Conservation (phyloP, 2,888 invertebrate genomes). For the Xestobium rufovillosum region DNA sequence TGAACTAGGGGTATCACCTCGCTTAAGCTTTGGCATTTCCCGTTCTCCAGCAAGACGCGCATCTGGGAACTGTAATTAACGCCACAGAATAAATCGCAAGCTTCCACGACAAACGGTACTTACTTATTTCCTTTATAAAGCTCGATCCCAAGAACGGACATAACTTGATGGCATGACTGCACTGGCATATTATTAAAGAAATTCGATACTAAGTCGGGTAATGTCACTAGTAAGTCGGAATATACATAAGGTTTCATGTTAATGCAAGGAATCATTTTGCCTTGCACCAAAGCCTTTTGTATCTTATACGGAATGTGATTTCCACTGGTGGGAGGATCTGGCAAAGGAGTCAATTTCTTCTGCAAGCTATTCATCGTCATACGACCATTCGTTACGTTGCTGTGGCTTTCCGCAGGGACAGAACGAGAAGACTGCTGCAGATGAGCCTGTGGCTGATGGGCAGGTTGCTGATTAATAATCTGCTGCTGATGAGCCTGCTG, state of each 20-base stretch:
- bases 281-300: slow-evolving; percentile 73
- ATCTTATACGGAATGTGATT: slow-evolving; percentile 71
- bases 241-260: slow-evolving; percentile 80
- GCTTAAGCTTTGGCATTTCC: slow-evolving; percentile 62
- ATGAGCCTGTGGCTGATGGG: slow-evolving; percentile 38
- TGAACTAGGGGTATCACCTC: slow-evolving; percentile 73
- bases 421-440: slow-evolving; percentile 36
- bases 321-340: slow-evolving; percentile 59
- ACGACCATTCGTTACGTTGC: slow-evolving; percentile 33
- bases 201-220: slow-evolving; percentile 71
- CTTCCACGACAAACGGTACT: no score
- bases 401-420: slow-evolving; percentile 26
- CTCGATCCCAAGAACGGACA: slow-evolving; percentile 72
- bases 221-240: slow-evolving; percentile 72
- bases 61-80: slow-evolving; percentile 50
- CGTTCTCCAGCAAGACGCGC: slow-evolving; percentile 66
- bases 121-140: slow-evolving; percentile 78
- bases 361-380: slow-evolving; percentile 40
- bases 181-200: slow-evolving; percentile 73
- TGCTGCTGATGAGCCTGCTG: slow-evolving; percentile 30
- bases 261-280: slow-evolving; percentile 76
- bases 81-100: no score
- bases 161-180: slow-evolving; percentile 68
- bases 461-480: slow-evolving; percentile 40
- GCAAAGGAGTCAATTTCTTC: slow-evolving; percentile 61